Base-by-base conservation (phyloP, 2,797 vertebrate genomes). In the Molossus molossus region DNA sequence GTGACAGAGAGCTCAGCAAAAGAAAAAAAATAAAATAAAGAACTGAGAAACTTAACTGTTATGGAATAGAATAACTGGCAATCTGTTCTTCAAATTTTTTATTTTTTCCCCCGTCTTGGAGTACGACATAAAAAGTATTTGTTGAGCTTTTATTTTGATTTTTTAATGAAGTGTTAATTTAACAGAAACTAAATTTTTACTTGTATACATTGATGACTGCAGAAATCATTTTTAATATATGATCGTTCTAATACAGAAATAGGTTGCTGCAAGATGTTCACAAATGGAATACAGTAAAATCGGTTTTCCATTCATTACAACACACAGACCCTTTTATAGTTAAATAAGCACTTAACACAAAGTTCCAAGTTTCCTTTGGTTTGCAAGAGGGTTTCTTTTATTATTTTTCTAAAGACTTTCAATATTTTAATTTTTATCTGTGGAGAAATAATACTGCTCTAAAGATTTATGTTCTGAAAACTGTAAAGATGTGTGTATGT, bases 1-100 rank as follows among this genome's bases (percentile, higher is more conserved):
- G 98, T 98, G 98, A 98, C 98, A 98, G 98, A 98, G 97, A 98
- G 96, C 72, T 97, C 95, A 96, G 98, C 97, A 97, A 97, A 98
- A 95, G 95, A 95, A 97, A 94, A 89, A 70, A 92, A 97, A 97
- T 45, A 97, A 97, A 67, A 95, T 97, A 97, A 97, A 97, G 96
- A 98, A 97, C 97, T 95, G 96, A 98, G 97, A 98, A 98, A 98
- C 91, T 98, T 98, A 97, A 97, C 97, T 98, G 97, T 98, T 98
- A 97, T 92, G 96, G 94, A 98, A 96, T 95, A 98, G 94, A 98
- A 97, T 98, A 98, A 98, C 97, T 98, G 96, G 97, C 94, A 96
- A 98, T 97, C 98, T 98, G 98, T 97, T 98, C 97, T 97, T 98
- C 96, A 97, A 92, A 96, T 97, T 97, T 98, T 98, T 96, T 73